Conservation (phyloP, 2,888 invertebrate genomes). For the Branchipolynoe longqiensis region DNA sequence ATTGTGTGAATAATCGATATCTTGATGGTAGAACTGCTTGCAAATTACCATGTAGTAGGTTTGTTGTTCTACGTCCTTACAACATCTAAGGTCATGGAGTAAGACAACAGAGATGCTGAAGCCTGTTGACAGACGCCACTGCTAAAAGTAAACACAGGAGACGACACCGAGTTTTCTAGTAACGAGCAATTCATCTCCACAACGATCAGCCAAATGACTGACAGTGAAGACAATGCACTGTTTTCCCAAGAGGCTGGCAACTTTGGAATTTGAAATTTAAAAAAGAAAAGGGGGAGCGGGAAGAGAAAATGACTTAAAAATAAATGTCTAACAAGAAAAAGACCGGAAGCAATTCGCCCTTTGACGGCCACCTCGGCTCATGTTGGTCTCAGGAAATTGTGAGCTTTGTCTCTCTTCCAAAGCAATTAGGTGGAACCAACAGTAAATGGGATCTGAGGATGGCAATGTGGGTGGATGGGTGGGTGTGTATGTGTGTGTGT, state of each 20-base stretch:
- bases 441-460: not conserved
- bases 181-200: not conserved
- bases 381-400: constrained; percentile 34
- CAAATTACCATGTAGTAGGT: too few relatives aligned
- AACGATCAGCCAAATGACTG: not conserved
- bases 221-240: not conserved
- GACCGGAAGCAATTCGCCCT: not conserved
- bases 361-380: not conserved
- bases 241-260: not conserved
- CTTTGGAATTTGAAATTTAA: not conserved
- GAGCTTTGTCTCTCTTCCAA: constrained; percentile 37
- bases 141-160: not conserved
- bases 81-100: too few relatives aligned
- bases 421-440: constrained; percentile 1
- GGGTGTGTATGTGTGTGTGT: not conserved
- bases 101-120: too few relatives aligned
- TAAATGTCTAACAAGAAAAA: too few relatives aligned
- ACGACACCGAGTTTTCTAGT: not conserved
- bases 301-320: not conserved
- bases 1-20: too few relatives aligned
- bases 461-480: not conserved
- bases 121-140: not conserved
- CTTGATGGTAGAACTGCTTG: too few relatives aligned
- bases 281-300: not conserved
- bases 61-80: too few relatives aligned